Base-by-base conservation (phyloP, 2,113 vertebrate species). In the Nycticorax nycticorax region DNA sequence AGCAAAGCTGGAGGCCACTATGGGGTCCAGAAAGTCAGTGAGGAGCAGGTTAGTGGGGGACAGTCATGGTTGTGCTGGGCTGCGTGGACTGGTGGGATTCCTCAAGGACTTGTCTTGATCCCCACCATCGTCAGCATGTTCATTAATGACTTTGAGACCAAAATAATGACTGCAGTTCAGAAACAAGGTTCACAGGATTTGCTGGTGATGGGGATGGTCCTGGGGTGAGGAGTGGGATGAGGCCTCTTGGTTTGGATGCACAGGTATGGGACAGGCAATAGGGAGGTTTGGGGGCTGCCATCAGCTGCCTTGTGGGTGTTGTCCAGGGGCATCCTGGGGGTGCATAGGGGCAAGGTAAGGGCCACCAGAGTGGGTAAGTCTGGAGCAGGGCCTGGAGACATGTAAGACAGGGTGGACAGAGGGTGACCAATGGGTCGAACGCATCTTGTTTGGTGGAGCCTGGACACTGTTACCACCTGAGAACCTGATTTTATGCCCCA, bases 201-300 rank as follows among this genome's bases (percentile, higher is more conserved):
- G 14, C 35, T 57, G 43, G 32, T 35, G 47, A 5, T 28, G 28
- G 37, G 52, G 55, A 12, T 32, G 71, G 64, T 57, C 52, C 62
- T 53, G 30, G 53, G 55, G 6, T 12, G 39, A 50, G 41, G 67
- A 47, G 22, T 0, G 0, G 28, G 48, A 19, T 56, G 33, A 13
- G 5, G 9, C 18, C 22, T 55, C 67, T 39, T 27, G 48, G 12
- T 68, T 16, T 73, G 67, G 57, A 45, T 48, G 15, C 12, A 2
- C 0, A 0, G 9, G 3, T 41, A 4, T 28, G 56, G 74, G 23
- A 67, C 62, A 77, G 59, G 64, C 22, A 28, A 0, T 8, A 47
- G 45, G 72, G 71, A 80, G 3, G 10, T 43, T 20, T 47, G 52
- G 50, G 41, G 32, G 13, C 18, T 81, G 57, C 84, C 75, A 35